Base-by-base conservation (phyloP, 2,888 invertebrate genomes). In the Lithophane socia region DNA sequence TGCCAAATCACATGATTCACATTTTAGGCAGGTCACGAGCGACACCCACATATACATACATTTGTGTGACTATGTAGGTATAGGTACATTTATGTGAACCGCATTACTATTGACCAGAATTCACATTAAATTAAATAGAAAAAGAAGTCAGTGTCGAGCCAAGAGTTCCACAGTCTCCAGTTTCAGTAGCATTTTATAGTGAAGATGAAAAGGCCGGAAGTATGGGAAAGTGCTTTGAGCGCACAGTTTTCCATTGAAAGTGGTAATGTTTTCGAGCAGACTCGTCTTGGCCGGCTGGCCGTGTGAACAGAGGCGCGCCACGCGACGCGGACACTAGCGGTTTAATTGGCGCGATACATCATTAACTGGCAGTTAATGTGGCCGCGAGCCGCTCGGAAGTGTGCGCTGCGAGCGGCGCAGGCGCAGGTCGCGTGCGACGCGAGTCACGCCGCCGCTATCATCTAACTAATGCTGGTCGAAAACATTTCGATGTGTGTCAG, bases 1-100 rank as follows among this genome's bases (percentile, higher is more conserved):
- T 94, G 95, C 95, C 95, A 93, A 94, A 94, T 95, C 95, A 95
- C 95, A 95, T 95, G 95, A 95, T 94, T 93, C 93, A 94, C 92
- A 94, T 95, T 94, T 93, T 90, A 92, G 92, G 91, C 94, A 91
- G 93, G 94, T 95, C 94, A 95, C 94, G 95, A 94, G 94, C 87
- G 92, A 92, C 94, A 92, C 95, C 93, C 94, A 94, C 95, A 86
- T 89, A 64, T 56, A 68, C 64, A 75, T 75, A 82, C 64, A 56
- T 71, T 63, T 72, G 79, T 86, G 64, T 75, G 65, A 64, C 72
- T 70, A 63, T 58, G 68, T 47, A 29, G 29, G 29, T 29, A 37
- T 63, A 52, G 21, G 18, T 18, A 67, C 54, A 61, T 56, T 68
- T 52, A 64, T 72, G 64, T 58, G 58, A 67, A 75, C 76, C 16